These are phyloP conservation scores for Sander vitreus DNA, from an alignment of 2,113 vertebrate species.

Conservation along the genomic window DNA sequence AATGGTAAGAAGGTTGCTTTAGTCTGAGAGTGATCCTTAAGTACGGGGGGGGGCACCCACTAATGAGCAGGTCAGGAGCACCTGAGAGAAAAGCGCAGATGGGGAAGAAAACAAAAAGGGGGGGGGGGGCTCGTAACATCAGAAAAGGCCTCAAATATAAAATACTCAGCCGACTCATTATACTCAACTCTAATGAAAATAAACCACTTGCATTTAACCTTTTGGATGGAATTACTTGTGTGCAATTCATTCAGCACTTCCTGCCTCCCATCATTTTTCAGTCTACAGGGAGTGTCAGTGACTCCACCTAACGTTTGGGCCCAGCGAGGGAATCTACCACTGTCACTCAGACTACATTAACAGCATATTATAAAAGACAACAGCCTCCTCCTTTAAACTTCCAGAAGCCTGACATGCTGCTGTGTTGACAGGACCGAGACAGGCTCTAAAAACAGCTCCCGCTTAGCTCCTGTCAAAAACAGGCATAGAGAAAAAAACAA, in stretches of 20 bases:
- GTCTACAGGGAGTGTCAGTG: neutral
- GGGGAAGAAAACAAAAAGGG: no score
- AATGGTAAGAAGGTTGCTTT: no score
- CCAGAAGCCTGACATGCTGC: slow-evolving; percentile 29
- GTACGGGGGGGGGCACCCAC: no score
- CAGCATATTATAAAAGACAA: slow-evolving; percentile 32
- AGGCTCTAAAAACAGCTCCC: slow-evolving; percentile 35
- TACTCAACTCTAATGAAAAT: neutral
- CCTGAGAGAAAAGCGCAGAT: no score
- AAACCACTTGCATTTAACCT: neutral
- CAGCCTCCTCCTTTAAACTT: slow-evolving; percentile 30
- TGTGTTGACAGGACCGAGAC: slow-evolving; percentile 28
- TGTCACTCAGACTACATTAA: slow-evolving; percentile 42
- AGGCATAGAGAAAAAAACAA: slow-evolving; percentile 7
- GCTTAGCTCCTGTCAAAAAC: slow-evolving; percentile 42
- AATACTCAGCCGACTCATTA: no score
- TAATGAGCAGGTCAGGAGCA: no score
- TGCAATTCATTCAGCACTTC: slow-evolving; percentile 1
- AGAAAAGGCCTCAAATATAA: no score
- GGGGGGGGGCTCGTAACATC: no score
- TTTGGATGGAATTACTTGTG: slow-evolving; percentile 27
- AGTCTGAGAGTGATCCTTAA: no score
- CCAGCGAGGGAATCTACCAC: slow-evolving; percentile 24
- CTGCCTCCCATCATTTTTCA: slow-evolving; percentile 17
- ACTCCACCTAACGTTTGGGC: slow-evolving; percentile 9